phyloP scores from a whole-genome alignment of 53 echinoderm and acorn worm genomes.

The Arbacia lixula region DNA sequence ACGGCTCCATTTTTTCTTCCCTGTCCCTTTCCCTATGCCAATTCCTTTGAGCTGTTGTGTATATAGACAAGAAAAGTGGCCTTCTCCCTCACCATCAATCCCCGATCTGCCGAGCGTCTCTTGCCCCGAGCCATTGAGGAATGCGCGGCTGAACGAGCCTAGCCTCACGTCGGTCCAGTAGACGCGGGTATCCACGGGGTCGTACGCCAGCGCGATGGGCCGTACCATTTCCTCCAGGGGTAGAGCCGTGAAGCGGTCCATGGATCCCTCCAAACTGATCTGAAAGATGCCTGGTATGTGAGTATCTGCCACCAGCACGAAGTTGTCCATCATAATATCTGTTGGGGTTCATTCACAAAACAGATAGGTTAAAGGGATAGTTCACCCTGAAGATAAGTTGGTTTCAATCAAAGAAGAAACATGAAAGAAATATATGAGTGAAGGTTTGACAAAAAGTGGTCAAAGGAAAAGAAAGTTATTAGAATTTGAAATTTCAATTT shows the following conservation, averaged over 20 bases:
- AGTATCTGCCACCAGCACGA: constrained; percentile 81
- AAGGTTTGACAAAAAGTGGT: no score
- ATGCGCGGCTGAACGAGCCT: constrained; percentile 66
- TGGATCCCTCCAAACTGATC: constrained; percentile 59
- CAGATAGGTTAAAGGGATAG: not conserved
- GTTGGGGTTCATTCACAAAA: no score
- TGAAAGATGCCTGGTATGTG: constrained; percentile 85
- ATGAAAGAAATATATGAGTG: not conserved
- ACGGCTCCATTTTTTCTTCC: not conserved
- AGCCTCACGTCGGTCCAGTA: constrained; percentile 90
- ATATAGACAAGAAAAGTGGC: not conserved
- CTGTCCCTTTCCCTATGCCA: not conserved
- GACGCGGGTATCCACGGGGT: constrained; percentile 71
- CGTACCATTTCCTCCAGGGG: constrained; percentile 68
- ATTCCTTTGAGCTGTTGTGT: no score
- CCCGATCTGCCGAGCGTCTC: constrained; percentile 44
- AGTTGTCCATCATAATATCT: constrained; percentile 78
- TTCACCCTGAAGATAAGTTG: not conserved
- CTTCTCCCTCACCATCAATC: constrained; percentile 37
- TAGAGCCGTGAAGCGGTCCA: constrained; percentile 57
- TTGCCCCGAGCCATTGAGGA: constrained; percentile 65
- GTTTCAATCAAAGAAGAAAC: not conserved
- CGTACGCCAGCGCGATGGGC: constrained; percentile 82
- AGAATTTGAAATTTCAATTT: no score
- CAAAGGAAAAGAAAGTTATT: no score